phyloP scores from a whole-genome alignment of 2,113 vertebrate species.

The Antennarius striatus region DNA sequence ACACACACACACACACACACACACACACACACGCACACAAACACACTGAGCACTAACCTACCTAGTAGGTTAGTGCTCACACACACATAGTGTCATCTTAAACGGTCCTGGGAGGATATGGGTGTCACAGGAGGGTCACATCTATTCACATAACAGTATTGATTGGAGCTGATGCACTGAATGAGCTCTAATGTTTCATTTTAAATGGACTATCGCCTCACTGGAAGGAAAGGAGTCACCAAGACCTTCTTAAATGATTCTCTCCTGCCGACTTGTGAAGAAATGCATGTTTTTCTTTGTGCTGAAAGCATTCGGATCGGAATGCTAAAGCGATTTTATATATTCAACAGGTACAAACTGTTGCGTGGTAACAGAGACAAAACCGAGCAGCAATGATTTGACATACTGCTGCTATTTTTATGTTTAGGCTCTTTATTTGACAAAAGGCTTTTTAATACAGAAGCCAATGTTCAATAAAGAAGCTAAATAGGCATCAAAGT shows the following conservation, averaged over 20 bases:
- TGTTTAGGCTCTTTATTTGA: conserved; percentile 28
- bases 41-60: conserved; percentile 11
- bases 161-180: conserved; percentile 58
- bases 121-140: conserved; percentile 50
- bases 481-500: conserved; percentile 16
- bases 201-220: conserved; percentile 45
- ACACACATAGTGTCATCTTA: conserved; percentile 35
- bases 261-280: neutral
- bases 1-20: conserved; percentile 10
- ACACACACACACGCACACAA: conserved; percentile 1
- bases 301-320: too few species aligned
- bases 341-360: conserved; percentile 71
- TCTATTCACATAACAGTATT: conserved; percentile 53
- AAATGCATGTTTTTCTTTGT: neutral
- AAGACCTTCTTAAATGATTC: conserved; percentile 39
- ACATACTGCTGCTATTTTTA: conserved; percentile 41
- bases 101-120: conserved; percentile 50
- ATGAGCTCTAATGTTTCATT: conserved; percentile 54
- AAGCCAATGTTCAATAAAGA: conserved; percentile 1
- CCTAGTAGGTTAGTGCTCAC: too few species aligned
- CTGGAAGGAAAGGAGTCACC: conserved; percentile 3
- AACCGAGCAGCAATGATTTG: conserved; percentile 21
- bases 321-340: conserved; percentile 3
- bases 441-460: conserved; percentile 35
- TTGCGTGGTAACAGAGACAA: conserved; percentile 66